Base-by-base conservation (phyloP, 2,797 vertebrate genomes). In the Hypotaenidia okinawae region DNA sequence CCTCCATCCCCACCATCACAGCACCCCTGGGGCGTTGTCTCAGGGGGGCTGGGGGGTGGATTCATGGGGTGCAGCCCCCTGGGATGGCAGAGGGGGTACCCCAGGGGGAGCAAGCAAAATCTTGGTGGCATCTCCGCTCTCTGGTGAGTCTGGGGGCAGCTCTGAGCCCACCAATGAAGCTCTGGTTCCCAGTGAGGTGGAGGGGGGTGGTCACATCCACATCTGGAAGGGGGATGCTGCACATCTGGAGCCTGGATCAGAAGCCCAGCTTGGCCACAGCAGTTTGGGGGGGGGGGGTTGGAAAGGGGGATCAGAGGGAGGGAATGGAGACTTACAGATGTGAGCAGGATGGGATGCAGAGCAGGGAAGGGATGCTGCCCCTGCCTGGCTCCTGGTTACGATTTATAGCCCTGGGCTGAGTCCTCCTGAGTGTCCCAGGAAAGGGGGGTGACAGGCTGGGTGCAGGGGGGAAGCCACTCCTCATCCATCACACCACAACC, bases 371-470 rank as follows among this genome's bases (percentile, higher is more conserved):
- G 33, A 16, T 45, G 85, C 14, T 41, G 49, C 10, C 33, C 21
- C 68, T n/a, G 19, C 9, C 1, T 22, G 1, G 69, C 39, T 43
- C 33, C 45, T 37, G 3, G 0, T 4, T n/a, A n/a, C n/a, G n/a
- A 9, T 66, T 82, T 64, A 39, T 45, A 79, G 77, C 39, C 39
- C 3, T 1, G 39, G 54, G 77, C 61, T 28, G 76, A 39, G 57
- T 5, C 73, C 25, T 73, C 55, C 75, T 64, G 2, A 7, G 23
- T 2, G 4, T 32, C 14, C 17, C 11, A 2, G 47, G 47, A 23
- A 23, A 22, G 22, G 47, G 52, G 32, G 23, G 63, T 35, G 24
- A 32, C 14, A 5, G 61, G 33, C 58, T 59, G 70, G 24, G 49
- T 10, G 33, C 33, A 10, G 61, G 41, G 41, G 41, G 41, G 16